These are phyloP conservation scores for Clavelina lepadiformis DNA, from an alignment of 23 tunicate species.

Conservation along the genomic window DNA sequence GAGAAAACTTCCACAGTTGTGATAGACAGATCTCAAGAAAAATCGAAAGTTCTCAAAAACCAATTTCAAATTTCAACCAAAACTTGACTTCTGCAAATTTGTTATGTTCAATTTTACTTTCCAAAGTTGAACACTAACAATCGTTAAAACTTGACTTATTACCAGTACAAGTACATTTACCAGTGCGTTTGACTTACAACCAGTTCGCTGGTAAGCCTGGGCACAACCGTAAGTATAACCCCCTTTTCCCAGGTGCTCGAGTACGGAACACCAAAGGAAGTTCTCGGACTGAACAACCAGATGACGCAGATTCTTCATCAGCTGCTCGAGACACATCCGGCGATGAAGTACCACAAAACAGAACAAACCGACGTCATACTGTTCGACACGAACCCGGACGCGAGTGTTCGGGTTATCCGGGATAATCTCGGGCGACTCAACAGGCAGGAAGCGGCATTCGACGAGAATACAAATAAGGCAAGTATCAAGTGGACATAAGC, in stretches of 20 bases:
- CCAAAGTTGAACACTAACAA: too few relatives aligned
- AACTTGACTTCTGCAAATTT: neutral
- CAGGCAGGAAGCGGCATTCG: conserved; percentile 39
- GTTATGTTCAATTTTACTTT: neutral
- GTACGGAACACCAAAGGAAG: conserved; percentile 94
- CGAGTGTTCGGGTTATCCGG: conserved; percentile 50
- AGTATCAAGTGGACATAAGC: neutral
- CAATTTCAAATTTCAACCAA: neutral
- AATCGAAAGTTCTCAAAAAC: neutral
- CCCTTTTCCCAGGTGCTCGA: conserved; percentile 66
- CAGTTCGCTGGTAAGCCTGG: too few relatives aligned
- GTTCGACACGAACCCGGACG: conserved; percentile 57
- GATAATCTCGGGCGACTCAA: conserved; percentile 56
- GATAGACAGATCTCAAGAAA: neutral
- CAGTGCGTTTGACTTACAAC: too few relatives aligned
- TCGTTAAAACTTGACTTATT: too few relatives aligned
- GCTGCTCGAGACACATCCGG: conserved; percentile 91
- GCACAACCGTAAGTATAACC: too few relatives aligned
- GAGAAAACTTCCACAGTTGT: neutral
- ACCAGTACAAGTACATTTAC: too few relatives aligned
- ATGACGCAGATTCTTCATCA: conserved; percentile 91
- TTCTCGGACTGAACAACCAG: conserved; percentile 85
- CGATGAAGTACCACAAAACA: conserved; percentile 49
- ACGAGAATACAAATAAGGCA: conserved; percentile 54
- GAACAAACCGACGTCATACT: conserved; percentile 55